phyloP scores from a whole-genome alignment of 2,888 invertebrate genomes.

The Chamaedrilus cognettii region DNA sequence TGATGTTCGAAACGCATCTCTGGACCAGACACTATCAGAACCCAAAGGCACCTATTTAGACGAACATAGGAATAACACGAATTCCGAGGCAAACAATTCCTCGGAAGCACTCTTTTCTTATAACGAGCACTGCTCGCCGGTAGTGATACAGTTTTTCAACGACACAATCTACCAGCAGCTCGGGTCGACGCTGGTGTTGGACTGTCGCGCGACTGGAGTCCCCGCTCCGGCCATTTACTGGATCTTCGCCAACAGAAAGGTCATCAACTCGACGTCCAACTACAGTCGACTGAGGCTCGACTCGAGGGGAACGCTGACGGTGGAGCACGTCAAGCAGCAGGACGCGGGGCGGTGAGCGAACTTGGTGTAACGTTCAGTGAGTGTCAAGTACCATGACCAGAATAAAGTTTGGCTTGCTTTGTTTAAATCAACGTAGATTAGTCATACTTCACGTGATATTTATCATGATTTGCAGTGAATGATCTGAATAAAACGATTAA shows the following conservation, averaged over 20 bases:
- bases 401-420: too few relatives aligned
- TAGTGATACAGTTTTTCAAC: slow-evolving; percentile 47
- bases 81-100: background rate
- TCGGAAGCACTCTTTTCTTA: background rate
- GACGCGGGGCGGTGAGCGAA: slow-evolving; percentile 11
- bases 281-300: slow-evolving; percentile 46
- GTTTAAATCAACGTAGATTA: too few relatives aligned
- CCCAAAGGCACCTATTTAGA: too few relatives aligned
- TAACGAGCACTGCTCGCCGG: slow-evolving; percentile 46
- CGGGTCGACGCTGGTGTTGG: slow-evolving; percentile 55
- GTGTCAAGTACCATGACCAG: too few relatives aligned
- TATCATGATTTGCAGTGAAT: too few relatives aligned
- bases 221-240: slow-evolving; percentile 59
- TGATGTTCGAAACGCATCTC: too few relatives aligned
- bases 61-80: too few relatives aligned
- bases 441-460: too few relatives aligned
- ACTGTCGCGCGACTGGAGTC: slow-evolving; percentile 60
- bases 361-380: too few relatives aligned
- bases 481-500: too few relatives aligned
- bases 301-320: slow-evolving; percentile 38
- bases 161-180: slow-evolving; percentile 47
- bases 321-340: slow-evolving; percentile 8
- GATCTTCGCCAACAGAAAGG: slow-evolving; percentile 56
- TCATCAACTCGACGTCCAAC: slow-evolving; percentile 50
- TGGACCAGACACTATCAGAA: too few relatives aligned